Evolutionary conservation across 64 coral and sea anemone genomes (phyloP), one percentile per base, ranked within the genome.

Genomic region (Anthopleura sola): DNA sequence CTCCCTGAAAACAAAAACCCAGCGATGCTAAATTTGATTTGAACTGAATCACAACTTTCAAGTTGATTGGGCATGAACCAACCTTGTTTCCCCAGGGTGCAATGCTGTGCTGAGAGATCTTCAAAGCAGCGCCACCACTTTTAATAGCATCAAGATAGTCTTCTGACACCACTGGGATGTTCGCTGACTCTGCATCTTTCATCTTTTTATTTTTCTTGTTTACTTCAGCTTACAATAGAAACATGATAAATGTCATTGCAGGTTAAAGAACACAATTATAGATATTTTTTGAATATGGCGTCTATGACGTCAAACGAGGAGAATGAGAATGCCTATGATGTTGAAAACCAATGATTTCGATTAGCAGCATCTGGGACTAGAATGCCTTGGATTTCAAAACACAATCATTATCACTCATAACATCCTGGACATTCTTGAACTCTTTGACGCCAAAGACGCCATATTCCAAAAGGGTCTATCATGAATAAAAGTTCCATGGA

Each of bases 61-160:
- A 3, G 34, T 71, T 36, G 4, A 31, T 34, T 32, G 46, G 14
- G 4, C 55, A 20, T 0, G 7, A 8, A 82, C 77, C 36, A 38
- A 93, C 88, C 88, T 75, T 82, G 5, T 66, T 92, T 90, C 96
- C 96, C 96, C 96, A 98, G n/a, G 96, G 86, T n/a, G 68, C 92
- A 81, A 98, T 88, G 51, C 92, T 98, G 68, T 94, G 92, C 34
- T 98, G 89, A 50, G 87, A 74, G 44, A 98, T 98, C 82, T 90
- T 91, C 29, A 87, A 21, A 15, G 18, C 75, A 2, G 92, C 86
- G 0, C 87, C 86, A 12, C 84, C 89, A 60, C 68, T 90, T 37
- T 92, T 91, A 26, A 98, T 78, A 14, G 95, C 92, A 28, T 98
- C 87, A 19, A 98, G 84, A 75, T 89, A 98, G 64, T 98, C 90